Evolutionary conservation across 2,113 vertebrate genomes (phyloP).

Genomic region (Zosterops hypoxanthus): DNA sequence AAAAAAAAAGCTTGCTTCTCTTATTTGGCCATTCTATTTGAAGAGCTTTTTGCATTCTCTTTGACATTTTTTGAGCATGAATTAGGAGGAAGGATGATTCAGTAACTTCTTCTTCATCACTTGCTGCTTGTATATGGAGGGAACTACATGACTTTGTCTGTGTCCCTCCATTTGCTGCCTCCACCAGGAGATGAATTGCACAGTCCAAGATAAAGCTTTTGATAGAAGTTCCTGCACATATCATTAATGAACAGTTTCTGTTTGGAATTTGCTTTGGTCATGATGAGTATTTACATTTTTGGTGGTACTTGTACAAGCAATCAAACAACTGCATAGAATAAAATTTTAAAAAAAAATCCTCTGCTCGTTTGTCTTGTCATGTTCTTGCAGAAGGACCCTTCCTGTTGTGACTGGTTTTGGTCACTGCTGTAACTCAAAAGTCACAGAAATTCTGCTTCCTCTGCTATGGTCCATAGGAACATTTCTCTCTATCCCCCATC

Average conservation of each 20-base stretch:
- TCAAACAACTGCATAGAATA: neutral
- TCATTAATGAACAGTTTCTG: neutral
- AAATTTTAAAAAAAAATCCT: neutral
- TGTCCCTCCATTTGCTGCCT: neutral
- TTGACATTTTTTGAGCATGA: neutral
- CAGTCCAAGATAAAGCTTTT: neutral
- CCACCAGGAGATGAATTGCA: neutral
- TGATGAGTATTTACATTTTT: neutral
- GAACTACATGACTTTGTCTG: neutral
- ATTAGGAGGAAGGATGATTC: neutral
- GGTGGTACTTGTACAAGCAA: neutral
- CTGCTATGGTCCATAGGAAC: neutral
- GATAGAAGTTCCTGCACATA: rapidly evolving
- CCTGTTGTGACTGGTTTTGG: neutral
- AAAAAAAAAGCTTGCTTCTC: neutral
- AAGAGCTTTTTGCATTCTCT: neutral
- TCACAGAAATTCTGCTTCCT: neutral
- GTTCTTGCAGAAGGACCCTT: neutral
- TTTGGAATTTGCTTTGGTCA: neutral
- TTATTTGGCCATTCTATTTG: neutral
- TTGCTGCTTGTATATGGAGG: neutral
- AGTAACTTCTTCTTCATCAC: neutral
- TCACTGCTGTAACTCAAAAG: neutral
- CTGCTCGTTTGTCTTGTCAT: neutral
- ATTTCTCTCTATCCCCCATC: neutral